Evolutionary conservation across 2,888 invertebrate genomes (phyloP).

Genomic region (Ochropleura plecta): DNA sequence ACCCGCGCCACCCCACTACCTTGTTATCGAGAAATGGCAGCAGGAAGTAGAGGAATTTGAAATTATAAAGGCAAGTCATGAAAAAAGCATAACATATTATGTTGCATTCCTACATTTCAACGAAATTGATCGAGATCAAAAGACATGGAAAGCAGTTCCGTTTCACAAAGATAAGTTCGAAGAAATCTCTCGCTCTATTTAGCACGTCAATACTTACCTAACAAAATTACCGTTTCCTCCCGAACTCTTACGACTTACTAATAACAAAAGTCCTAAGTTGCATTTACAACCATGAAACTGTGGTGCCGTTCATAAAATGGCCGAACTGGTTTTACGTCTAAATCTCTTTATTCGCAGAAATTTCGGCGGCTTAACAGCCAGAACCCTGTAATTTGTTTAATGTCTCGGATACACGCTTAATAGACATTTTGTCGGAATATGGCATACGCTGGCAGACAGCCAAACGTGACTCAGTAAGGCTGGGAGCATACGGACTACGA

Average conservation of each 20-base stretch:
- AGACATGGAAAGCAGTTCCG: not conserved
- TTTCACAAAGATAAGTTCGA: conserved; percentile 7
- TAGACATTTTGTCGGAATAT: conserved; percentile 61
- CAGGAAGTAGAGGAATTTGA: not conserved
- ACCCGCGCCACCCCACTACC: not conserved
- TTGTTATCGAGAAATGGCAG: not conserved
- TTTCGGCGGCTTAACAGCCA: conserved; percentile 36
- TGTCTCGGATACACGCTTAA: conserved; percentile 58
- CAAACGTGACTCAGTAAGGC: conserved; percentile 58
- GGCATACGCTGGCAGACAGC: conserved; percentile 61
- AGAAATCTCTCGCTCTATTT: conserved; percentile 19
- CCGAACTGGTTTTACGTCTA: conserved; percentile 28
- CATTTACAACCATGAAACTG: conserved; percentile 22
- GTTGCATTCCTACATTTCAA: not conserved
- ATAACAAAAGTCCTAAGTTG: conserved; percentile 23
- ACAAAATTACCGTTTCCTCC: conserved; percentile 17
- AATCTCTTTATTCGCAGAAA: conserved; percentile 57
- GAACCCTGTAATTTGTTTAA: conserved; percentile 55
- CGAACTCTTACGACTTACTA: conserved; percentile 22
- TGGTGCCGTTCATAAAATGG: conserved; percentile 49
- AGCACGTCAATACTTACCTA: conserved; percentile 14
- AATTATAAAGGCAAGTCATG: not conserved
- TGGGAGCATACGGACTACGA: conserved; percentile 20
- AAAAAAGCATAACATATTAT: not conserved
- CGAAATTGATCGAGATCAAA: not conserved